Percentiles rank a stretch among this genome's conserved stretches.
Evolutionary conservation across 2,113 vertebrate species (phyloP).

Genomic region (Philantomba maxwellii): DNA sequence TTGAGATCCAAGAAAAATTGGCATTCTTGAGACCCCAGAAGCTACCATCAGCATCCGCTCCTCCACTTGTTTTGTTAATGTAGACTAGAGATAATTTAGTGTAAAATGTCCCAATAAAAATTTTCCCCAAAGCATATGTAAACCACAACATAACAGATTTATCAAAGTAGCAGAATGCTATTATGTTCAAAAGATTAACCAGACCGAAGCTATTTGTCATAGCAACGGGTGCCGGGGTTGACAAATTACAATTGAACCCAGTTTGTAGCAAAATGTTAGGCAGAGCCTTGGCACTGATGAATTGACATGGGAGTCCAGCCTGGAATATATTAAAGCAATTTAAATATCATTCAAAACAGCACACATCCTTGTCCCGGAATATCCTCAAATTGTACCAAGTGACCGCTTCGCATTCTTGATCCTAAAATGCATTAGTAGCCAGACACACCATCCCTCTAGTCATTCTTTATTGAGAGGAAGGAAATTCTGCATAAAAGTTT

Average conservation of each 20-base stretch:
- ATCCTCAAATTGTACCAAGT: neutral
- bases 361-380: neutral
- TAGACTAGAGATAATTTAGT: conserved; percentile 49
- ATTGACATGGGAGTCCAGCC: conserved; percentile 25
- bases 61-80: conserved; percentile 20
- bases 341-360: conserved; percentile 32
- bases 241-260: conserved; percentile 52
- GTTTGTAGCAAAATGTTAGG: conserved; percentile 48
- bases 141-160: conserved; percentile 59
- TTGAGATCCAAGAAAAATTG: neutral
- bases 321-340: neutral
- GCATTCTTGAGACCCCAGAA: neutral
- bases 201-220: conserved; percentile 52
- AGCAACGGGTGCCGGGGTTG: conserved; percentile 40
- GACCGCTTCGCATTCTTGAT: neutral
- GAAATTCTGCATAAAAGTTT: neutral
- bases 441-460: neutral
- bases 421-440: neutral
- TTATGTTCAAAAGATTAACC: conserved; percentile 58
- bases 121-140: conserved; percentile 47
- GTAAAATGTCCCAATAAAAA: conserved; percentile 52
- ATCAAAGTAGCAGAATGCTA: conserved; percentile 47
- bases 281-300: conserved; percentile 50
- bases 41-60: neutral
- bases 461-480: neutral